phyloP scores from a whole-genome alignment of 2,113 vertebrate genomes.

The Dendropsophus ebraccatus region DNA sequence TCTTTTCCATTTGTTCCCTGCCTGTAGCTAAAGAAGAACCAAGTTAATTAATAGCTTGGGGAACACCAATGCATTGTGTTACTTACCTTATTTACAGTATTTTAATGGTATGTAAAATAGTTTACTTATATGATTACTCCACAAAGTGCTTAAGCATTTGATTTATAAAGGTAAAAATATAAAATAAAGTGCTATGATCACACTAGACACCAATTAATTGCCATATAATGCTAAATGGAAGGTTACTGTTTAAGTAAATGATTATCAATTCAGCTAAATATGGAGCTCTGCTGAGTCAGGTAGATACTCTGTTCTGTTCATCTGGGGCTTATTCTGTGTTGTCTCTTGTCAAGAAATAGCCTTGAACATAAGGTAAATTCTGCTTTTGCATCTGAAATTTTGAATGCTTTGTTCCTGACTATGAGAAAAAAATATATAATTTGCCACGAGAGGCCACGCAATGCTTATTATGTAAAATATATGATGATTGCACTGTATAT shows the following conservation, averaged over 20 bases:
- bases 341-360: constrained; percentile 53
- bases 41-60: background rate
- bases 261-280: constrained; percentile 63
- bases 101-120: background rate
- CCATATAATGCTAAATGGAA: constrained; percentile 60
- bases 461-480: constrained; percentile 49
- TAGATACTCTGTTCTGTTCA: constrained; percentile 63
- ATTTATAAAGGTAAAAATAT: constrained; percentile 50
- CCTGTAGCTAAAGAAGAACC: background rate
- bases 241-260: constrained; percentile 63
- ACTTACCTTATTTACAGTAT: background rate
- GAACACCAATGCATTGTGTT: background rate
- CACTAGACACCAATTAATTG: constrained; percentile 68
- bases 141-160: background rate
- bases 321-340: constrained; percentile 55
- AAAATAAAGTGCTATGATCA: constrained; percentile 61
- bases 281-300: constrained; percentile 66
- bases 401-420: constrained; percentile 21
- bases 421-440: constrained; percentile 47
- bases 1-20: background rate
- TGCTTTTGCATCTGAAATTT: constrained; percentile 28
- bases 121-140: background rate
- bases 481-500: background rate
- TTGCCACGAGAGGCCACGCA: constrained; percentile 48
- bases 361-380: constrained; percentile 58